Evolutionary conservation across 2,113 vertebrate genomes (phyloP).

Genomic region (Callaeas wilsoni): DNA sequence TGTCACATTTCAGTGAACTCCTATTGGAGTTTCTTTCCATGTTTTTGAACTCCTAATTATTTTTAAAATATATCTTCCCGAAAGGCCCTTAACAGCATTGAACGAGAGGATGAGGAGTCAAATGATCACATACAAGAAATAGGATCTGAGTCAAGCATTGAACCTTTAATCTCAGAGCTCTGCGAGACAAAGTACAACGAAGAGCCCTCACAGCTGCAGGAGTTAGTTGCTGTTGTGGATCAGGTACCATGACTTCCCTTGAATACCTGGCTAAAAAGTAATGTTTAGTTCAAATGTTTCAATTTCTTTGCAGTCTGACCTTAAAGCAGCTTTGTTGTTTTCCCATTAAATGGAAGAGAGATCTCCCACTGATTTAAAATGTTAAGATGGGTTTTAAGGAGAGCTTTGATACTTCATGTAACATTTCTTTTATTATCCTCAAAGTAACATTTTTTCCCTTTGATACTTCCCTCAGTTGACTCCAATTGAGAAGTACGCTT

Average conservation of each 20-base stretch:
- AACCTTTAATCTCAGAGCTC: slow-evolving; percentile 44
- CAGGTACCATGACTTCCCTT: slow-evolving; percentile 72
- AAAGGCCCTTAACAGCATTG: slow-evolving; percentile 88
- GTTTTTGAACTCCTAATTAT: not conserved
- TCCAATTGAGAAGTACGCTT: slow-evolving; percentile 91
- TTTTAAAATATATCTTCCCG: not conserved
- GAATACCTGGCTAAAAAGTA: not conserved
- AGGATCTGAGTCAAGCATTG: slow-evolving; percentile 13
- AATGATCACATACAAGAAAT: not conserved
- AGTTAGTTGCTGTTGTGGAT: slow-evolving; percentile 85
- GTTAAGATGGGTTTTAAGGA: not conserved
- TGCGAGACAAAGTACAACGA: slow-evolving; percentile 56
- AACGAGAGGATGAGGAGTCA: slow-evolving; percentile 66
- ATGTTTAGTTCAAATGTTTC: not conserved
- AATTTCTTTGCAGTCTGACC: not conserved
- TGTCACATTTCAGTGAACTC: not conserved
- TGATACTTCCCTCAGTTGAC: slow-evolving; percentile 78
- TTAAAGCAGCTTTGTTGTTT: not conserved
- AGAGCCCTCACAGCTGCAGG: slow-evolving; percentile 80
- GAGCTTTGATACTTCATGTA: not conserved
- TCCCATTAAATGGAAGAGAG: not conserved
- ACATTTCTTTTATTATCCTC: not conserved
- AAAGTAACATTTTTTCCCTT: not conserved
- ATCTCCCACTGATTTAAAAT: not conserved
- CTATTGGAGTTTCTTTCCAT: not conserved